Evolutionary conservation across 2,797 vertebrate genomes (phyloP).

Genomic region (Peromyscus attwateri): DNA sequence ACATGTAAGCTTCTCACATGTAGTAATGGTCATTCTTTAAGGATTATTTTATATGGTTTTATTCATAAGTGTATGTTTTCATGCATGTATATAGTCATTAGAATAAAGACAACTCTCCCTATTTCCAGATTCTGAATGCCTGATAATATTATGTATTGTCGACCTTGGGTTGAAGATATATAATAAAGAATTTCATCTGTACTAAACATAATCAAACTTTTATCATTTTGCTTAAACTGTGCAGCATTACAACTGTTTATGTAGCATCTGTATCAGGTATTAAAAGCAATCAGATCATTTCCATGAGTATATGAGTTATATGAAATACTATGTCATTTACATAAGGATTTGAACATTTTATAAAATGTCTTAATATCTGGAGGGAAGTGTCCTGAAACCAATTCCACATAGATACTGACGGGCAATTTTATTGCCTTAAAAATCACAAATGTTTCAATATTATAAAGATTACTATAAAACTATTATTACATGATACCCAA

Average conservation of each 20-base stretch:
- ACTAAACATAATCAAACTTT: neutral
- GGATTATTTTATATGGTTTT: neutral
- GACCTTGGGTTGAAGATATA: neutral
- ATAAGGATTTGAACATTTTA: neutral
- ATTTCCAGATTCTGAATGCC: neutral
- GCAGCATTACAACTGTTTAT: neutral
- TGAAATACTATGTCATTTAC: neutral
- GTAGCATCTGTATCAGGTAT: neutral
- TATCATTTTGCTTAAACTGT: neutral
- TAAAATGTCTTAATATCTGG: neutral
- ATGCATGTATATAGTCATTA: neutral
- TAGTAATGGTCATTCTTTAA: neutral
- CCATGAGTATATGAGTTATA: neutral
- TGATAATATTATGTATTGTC: neutral
- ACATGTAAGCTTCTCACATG: neutral
- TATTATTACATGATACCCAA: neutral
- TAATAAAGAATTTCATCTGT: neutral
- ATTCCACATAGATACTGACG: neutral
- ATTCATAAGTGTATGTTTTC: neutral
- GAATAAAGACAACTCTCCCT: neutral
- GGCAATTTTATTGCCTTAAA: neutral
- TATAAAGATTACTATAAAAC: neutral
- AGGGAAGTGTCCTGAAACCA: neutral
- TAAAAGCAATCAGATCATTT: neutral
- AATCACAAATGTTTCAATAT: neutral